Evolutionary conservation across 1,140 invertebrate genomes (phyloP).

Genomic region (Drosophila tani): DNA sequence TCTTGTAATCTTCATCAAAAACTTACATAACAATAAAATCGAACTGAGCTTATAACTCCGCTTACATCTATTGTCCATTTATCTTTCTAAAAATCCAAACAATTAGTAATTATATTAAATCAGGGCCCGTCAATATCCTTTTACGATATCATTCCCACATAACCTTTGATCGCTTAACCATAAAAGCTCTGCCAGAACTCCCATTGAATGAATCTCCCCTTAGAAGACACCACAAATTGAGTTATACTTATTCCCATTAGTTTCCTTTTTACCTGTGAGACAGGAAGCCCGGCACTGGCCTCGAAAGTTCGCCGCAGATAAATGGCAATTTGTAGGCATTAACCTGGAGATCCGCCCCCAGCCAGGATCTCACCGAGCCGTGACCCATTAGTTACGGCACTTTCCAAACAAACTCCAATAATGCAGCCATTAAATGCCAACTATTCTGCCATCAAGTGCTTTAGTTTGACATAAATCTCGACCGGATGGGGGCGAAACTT

Average conservation of each 20-base stretch:
- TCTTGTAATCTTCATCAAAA: too few relatives aligned
- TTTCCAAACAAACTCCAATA: conserved; percentile 76
- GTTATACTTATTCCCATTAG: conserved; percentile 37
- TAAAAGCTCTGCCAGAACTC: not conserved
- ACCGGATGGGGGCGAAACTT: conserved; percentile 58
- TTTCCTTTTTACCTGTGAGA: conserved; percentile 32
- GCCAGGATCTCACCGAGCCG: conserved; percentile 28
- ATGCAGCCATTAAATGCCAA: conserved; percentile 81
- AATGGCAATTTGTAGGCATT: conserved; percentile 61
- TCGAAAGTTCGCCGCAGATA: conserved; percentile 34
- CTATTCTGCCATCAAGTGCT: conserved; percentile 79
- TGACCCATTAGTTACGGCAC: conserved; percentile 73
- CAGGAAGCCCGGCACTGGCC: conserved; percentile 7
- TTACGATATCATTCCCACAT: not conserved
- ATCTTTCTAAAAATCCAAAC: too few relatives aligned
- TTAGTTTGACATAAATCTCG: conserved; percentile 81
- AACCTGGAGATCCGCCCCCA: conserved; percentile 19
- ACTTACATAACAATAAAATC: too few relatives aligned
- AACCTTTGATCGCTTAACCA: not conserved
- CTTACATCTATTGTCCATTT: not conserved
- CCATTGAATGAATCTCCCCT: not conserved
- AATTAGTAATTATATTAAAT: not conserved
- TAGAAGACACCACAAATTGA: conserved; percentile 19
- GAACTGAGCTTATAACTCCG: too few relatives aligned
- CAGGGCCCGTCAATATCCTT: not conserved